phyloP scores from a whole-genome alignment of 2,888 invertebrate species.

The Hoplodrina ambigua region DNA sequence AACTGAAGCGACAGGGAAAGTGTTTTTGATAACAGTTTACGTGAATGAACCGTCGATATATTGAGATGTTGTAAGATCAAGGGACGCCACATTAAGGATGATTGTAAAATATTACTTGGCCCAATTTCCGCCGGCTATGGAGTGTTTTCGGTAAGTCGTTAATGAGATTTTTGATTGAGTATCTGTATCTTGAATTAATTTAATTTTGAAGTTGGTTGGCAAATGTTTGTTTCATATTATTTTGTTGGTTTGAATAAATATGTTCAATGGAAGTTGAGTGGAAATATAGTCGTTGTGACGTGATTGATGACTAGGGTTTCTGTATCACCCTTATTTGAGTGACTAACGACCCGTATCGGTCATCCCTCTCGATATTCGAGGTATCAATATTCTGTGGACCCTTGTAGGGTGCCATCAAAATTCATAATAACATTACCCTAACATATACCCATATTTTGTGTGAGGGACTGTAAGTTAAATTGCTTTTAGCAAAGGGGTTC shows the following conservation, averaged over 20 bases:
- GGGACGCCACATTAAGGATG: slow-evolving; percentile 72
- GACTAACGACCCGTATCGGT: slow-evolving; percentile 47
- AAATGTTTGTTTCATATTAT: slow-evolving; percentile 67
- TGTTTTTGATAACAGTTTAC: slow-evolving; percentile 78
- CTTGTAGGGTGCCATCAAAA: slow-evolving; percentile 30
- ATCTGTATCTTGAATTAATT: slow-evolving; percentile 70
- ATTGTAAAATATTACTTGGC: slow-evolving; percentile 71
- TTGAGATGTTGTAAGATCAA: slow-evolving; percentile 75
- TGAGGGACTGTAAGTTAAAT: slow-evolving; percentile 42
- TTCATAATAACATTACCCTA: slow-evolving; percentile 42
- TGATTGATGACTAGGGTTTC: slow-evolving; percentile 49
- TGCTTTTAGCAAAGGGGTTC: slow-evolving; percentile 39
- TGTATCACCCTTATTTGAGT: slow-evolving; percentile 48
- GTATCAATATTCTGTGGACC: slow-evolving; percentile 49
- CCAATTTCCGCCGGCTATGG: slow-evolving; percentile 77
- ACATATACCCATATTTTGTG: slow-evolving; percentile 9
- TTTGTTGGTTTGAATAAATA: slow-evolving; percentile 57
- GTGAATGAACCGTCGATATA: slow-evolving; percentile 70
- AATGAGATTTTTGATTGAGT: slow-evolving; percentile 75
- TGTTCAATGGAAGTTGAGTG: slow-evolving; percentile 39
- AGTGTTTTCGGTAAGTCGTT: slow-evolving; percentile 81
- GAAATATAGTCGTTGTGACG: slow-evolving; percentile 37
- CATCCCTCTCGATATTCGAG: slow-evolving; percentile 31
- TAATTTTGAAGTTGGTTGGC: slow-evolving; percentile 64
- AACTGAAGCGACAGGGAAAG: slow-evolving; percentile 74